Percentiles rank a stretch among this genome's conserved stretches.
These are phyloP conservation scores for Standfussiana lucernea DNA, from an alignment of 2,888 invertebrate genomes.

Conservation along the genomic window DNA sequence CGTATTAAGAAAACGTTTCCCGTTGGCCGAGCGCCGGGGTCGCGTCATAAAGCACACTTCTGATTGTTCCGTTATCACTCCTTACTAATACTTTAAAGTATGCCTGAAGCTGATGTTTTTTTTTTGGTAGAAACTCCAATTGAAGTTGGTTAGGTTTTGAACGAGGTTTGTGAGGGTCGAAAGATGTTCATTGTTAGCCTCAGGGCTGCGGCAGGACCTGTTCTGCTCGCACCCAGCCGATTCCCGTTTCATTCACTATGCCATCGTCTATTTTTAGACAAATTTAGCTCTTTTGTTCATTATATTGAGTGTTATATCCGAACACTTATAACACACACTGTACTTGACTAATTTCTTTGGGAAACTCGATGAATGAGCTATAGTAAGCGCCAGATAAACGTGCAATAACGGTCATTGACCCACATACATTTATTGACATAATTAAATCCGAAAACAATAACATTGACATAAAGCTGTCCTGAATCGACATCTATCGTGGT, in stretches of 20 bases:
- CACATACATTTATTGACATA: too few relatives aligned
- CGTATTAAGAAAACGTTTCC: not conserved
- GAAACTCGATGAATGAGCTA: not conserved
- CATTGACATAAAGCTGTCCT: too few relatives aligned
- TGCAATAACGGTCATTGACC: too few relatives aligned
- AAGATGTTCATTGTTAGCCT: not conserved
- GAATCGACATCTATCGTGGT: too few relatives aligned
- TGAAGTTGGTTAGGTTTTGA: slow-evolving; percentile 31
- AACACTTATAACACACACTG: not conserved
- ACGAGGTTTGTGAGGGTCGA: not conserved
- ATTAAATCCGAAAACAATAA: too few relatives aligned
- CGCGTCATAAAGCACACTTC: slow-evolving; percentile 31
- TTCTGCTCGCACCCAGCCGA: not conserved
- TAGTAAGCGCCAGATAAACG: too few relatives aligned
- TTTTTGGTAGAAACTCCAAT: slow-evolving; percentile 42
- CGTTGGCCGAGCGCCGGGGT: slow-evolving; percentile 13
- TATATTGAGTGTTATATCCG: not conserved
- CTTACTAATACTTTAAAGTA: slow-evolving; percentile 29
- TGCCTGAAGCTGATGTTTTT: not conserved
- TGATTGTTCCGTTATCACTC: slow-evolving; percentile 47
- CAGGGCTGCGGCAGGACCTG: not conserved
- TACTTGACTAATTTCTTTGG: not conserved
- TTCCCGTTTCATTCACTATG: not conserved
- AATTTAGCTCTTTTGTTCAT: not conserved
- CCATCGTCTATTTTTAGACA: not conserved